Evolutionary conservation across 2,888 invertebrate genomes (phyloP).

Genomic region (Xanthia togata): DNA sequence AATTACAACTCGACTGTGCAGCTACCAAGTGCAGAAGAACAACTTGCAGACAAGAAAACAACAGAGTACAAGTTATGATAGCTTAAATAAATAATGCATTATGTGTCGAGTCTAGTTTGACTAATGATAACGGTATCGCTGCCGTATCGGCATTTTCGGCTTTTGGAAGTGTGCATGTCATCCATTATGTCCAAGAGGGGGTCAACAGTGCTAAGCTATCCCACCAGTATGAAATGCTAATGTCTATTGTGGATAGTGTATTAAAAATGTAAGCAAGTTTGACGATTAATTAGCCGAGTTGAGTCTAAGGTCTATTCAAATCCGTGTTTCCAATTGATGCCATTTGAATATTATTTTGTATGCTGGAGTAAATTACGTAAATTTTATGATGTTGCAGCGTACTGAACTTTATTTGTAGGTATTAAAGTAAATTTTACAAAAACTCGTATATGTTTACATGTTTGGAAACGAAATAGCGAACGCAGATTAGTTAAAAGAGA

Average conservation of each 20-base stretch:
- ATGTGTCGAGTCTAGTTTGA: too few relatives aligned
- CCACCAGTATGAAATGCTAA: too few relatives aligned
- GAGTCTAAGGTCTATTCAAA: background rate
- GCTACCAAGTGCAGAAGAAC: slow-evolving; percentile 36
- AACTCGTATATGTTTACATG: background rate
- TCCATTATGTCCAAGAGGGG: background rate
- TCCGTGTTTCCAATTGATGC: background rate
- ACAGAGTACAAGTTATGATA: slow-evolving; percentile 1
- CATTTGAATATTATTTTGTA: background rate
- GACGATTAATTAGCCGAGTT: background rate
- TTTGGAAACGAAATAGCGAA: background rate
- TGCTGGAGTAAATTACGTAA: background rate
- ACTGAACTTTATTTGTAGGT: background rate
- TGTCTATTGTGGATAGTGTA: background rate
- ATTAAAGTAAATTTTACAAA: background rate
- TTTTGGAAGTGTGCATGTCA: too few relatives aligned
- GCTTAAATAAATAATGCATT: background rate
- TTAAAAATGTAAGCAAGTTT: background rate
- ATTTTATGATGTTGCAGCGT: too few relatives aligned
- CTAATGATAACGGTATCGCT: too few relatives aligned
- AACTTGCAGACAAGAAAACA: slow-evolving; percentile 7
- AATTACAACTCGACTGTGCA: slow-evolving; percentile 34
- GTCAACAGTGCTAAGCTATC: too few relatives aligned
- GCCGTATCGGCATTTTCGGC: background rate
- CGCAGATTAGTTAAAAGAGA: background rate